A percentile compares a stretch with the other conserved stretches of the same genome.
Conservation (phyloP, 2,888 invertebrate species). For the Trachelus tabidus region DNA sequence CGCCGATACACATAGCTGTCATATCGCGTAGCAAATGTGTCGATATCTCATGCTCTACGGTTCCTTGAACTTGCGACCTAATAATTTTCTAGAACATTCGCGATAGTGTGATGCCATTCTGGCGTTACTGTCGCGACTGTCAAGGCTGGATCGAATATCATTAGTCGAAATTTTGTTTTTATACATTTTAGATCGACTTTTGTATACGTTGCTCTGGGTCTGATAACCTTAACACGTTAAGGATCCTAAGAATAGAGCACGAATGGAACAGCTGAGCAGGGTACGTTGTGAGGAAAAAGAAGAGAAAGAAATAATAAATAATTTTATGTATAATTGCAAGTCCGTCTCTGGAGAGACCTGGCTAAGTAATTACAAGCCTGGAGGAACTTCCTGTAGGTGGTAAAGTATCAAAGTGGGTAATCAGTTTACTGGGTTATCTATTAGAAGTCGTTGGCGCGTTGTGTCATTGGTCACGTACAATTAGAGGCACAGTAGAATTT, state of each 20-base stretch:
- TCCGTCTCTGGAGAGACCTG: background rate
- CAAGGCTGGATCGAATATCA: background rate
- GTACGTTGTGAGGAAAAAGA: background rate
- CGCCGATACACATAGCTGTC: slow-evolving; percentile 6
- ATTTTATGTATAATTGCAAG: background rate
- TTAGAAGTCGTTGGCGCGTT: slow-evolving; percentile 36
- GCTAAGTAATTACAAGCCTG: background rate
- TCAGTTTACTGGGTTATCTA: slow-evolving; percentile 48
- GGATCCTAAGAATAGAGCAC: background rate
- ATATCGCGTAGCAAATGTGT: slow-evolving; percentile 18
- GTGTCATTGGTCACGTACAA: slow-evolving; percentile 22
- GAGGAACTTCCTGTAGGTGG: background rate
- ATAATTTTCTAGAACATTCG: slow-evolving; percentile 46
- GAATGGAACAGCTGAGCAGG: background rate
- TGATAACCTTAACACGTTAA: background rate
- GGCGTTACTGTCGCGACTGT: background rate
- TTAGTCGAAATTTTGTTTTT: background rate
- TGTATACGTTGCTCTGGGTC: background rate
- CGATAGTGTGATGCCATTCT: background rate
- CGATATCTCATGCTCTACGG: slow-evolving; percentile 31
- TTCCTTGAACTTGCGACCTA: slow-evolving; percentile 54
- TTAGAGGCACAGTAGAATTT: slow-evolving; percentile 18
- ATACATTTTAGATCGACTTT: too few species aligned
- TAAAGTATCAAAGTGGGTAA: slow-evolving; percentile 24
- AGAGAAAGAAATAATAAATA: background rate